Evolutionary conservation across 1,140 invertebrate genomes (phyloP), one percentile per base, ranked within the genome.

Genomic region (Anagrus nilaparvatae): DNA sequence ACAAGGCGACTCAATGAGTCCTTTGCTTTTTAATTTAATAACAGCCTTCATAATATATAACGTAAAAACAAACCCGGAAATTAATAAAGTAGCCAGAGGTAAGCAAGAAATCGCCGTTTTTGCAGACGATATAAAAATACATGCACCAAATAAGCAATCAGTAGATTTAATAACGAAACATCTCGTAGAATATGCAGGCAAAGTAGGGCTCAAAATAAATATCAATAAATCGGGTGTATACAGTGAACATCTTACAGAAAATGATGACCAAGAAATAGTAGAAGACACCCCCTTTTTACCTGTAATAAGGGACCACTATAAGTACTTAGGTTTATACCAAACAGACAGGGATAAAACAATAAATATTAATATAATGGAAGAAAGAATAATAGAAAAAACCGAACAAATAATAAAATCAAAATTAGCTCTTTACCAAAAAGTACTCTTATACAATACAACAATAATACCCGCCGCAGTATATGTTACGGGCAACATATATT

Each of bases 61-160:
- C 24, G 12, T 27, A 27, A n/a, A 27, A n/a, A n/a, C 6, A 27
- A n/a, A 27, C 12, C 6, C 24, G 24, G 24, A 27, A 27, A 27
- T 27, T 27, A 7, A 7, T 6, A 27, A n/a, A 7, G 24, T 12
- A n/a, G 6, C 24, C 24, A 35, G 34, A 24, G 48, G 51, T 13
- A 47, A 29, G 17, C 52, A 54, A 9, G 16, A 37, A 3, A 34
- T 54, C 13, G 2, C 46, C 4, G 47, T 44, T 0, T 54, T 42
- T 29, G 52, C 52, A 47, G 53, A 55, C 35, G 53, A 55, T 37
- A 42, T 54, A 10, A 55, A 55, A 20, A 40, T 33, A 30, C 51
- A 53, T 27, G 36, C 44, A 12, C 24, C 27, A 20, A 38, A 38
- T 4, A 16, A 47, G 35, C 20, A 42, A 10, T 33, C 41, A 13